Percentiles rank a stretch among this genome's conserved stretches.
phyloP scores from a whole-genome alignment of 1,140 invertebrate species.

The Drosophila ambigua region DNA sequence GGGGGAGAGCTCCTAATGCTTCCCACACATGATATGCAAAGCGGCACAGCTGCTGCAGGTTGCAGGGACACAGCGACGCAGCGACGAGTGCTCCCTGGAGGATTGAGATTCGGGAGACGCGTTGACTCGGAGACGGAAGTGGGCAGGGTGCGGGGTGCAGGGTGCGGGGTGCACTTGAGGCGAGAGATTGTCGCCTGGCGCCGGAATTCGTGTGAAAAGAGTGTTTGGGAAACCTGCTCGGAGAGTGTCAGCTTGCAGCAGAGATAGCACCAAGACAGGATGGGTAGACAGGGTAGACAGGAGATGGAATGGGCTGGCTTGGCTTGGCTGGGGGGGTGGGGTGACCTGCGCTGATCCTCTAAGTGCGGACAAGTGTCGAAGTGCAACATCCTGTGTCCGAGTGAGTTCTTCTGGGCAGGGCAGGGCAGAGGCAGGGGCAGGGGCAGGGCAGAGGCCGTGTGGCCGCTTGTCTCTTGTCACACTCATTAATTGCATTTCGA shows the following conservation, averaged over 20 bases:
- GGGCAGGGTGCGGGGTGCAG: not conserved
- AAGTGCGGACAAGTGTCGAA: slow-evolving; percentile 63
- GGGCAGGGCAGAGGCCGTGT: too few species aligned
- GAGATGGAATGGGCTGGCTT: too few species aligned
- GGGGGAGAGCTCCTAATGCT: not conserved
- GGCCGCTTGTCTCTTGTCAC: slow-evolving; percentile 35
- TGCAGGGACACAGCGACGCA: not conserved
- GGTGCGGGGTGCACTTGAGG: slow-evolving; percentile 40
- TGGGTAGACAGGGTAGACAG: too few species aligned
- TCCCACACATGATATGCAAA: slow-evolving; percentile 33
- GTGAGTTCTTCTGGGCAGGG: not conserved
- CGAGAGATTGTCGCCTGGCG: slow-evolving; percentile 41
- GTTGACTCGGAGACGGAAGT: slow-evolving; percentile 53
- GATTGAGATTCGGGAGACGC: slow-evolving; percentile 12
- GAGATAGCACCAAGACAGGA: not conserved
- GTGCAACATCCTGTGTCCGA: slow-evolving; percentile 50
- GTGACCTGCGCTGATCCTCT: slow-evolving; percentile 22
- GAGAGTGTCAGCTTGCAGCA: slow-evolving; percentile 40
- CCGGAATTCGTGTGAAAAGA: slow-evolving; percentile 71
- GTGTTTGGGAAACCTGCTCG: slow-evolving; percentile 4
- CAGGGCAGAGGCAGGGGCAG: too few species aligned
- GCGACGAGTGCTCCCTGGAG: slow-evolving; percentile 8
- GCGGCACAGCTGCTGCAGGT: slow-evolving; percentile 23
- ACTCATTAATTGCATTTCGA: slow-evolving; percentile 77
- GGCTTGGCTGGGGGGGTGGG: not conserved